These are phyloP conservation scores for Balearica regulorum DNA, from an alignment of 2,797 vertebrate genomes.

Conservation along the genomic window DNA sequence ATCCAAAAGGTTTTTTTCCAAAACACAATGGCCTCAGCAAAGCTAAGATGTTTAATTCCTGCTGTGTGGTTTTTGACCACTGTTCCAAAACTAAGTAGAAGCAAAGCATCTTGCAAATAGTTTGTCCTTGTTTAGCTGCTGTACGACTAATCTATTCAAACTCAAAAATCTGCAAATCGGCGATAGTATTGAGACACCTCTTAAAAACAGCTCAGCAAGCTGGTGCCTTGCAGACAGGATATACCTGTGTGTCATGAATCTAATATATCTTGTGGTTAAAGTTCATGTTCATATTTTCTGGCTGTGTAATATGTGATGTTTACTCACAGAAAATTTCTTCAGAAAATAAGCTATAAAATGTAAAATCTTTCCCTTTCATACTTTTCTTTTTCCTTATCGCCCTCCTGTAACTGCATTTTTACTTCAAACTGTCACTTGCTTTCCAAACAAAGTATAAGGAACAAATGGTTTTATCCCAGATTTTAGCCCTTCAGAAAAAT, in stretches of 20 bases:
- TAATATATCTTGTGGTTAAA: neutral
- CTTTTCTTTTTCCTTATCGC: neutral
- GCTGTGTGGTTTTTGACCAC: neutral
- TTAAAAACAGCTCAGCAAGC: neutral
- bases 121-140: neutral
- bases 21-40: neutral
- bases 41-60: neutral
- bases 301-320: neutral
- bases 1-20: neutral
- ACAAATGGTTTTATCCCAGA: neutral
- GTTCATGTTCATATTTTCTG: neutral
- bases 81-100: neutral
- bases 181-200: neutral
- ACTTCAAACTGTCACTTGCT: neutral
- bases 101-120: neutral
- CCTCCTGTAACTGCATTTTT: neutral
- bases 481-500: neutral
- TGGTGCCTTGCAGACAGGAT: neutral
- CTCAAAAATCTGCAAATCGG: neutral
- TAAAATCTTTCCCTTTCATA: neutral
- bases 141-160: neutral
- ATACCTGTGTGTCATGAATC: neutral
- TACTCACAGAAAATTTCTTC: neutral
- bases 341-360: neutral
- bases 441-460: neutral